phyloP scores from a whole-genome alignment of 2,797 vertebrate species.

The Hydrolagus colliei region DNA sequence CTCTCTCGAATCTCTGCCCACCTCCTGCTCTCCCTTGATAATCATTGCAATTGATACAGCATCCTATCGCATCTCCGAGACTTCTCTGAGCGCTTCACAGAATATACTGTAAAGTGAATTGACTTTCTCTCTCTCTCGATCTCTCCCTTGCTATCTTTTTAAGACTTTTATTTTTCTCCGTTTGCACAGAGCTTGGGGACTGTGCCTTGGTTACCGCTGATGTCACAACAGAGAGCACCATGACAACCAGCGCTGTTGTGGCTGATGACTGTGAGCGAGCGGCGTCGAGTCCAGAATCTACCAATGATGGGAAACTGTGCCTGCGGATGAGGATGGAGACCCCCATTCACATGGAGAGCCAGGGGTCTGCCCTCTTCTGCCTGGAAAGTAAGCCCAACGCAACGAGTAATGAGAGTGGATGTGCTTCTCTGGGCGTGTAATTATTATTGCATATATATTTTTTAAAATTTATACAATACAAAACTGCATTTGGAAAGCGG shows the following conservation, averaged over 20 bases:
- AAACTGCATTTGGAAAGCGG: too few species aligned
- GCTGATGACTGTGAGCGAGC: constrained; percentile 55
- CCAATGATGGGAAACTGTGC: constrained; percentile 70
- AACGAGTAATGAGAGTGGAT: background rate
- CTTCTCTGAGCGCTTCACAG: too few species aligned
- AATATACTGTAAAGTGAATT: too few species aligned
- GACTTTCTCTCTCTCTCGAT: background rate
- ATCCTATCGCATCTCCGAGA: background rate
- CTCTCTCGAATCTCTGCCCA: too few species aligned
- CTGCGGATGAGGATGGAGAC: constrained; percentile 83
- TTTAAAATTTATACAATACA: too few species aligned
- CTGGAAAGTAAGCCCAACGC: constrained; percentile 77
- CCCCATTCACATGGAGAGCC: constrained; percentile 73
- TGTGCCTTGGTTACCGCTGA: constrained; percentile 54
- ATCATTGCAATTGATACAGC: too few species aligned
- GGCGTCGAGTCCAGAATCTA: constrained; percentile 46
- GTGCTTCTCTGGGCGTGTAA: background rate
- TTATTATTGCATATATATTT: too few species aligned
- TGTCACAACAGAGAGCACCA: constrained; percentile 61
- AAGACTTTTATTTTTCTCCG: constrained; percentile 37
- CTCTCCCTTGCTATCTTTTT: background rate
- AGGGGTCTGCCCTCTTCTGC: constrained; percentile 74
- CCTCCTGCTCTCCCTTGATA: background rate
- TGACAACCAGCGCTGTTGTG: constrained; percentile 60
- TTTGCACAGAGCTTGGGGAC: constrained; percentile 57